Base-by-base conservation (phyloP, 2,888 invertebrate genomes). In the Callinectes sapidus region DNA sequence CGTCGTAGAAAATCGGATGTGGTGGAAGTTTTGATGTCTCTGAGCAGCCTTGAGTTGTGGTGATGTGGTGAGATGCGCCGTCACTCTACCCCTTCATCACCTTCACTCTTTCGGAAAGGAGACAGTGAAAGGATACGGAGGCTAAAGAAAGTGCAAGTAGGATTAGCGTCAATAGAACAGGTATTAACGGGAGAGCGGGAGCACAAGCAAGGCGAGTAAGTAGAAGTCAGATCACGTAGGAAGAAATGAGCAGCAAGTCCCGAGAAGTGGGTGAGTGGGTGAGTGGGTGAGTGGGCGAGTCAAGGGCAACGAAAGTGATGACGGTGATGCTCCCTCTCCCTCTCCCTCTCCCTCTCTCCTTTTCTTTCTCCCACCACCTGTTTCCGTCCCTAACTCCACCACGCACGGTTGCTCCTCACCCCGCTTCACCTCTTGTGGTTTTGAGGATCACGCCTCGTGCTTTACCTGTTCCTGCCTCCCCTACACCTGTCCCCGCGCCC, bases 401-500 rank as follows among this genome's bases (percentile, higher is more conserved):
- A 61, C 71, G 71, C 71, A 71, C 28, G 71, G 71, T 28, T 28
- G 71, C 71, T n/a, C 71, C n/a, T 28, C 71, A 28, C n/a, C 71
- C 71, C 71, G 71, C 71, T 28, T 71, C 71, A 71, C 71, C 71
- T 71, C 71, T 71, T 71, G 71, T 71, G 71, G 71, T 71, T 71
- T 71, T n/a, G 71, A 28, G n/a, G 71, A 71, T 71, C 71, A 71
- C 71, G 71, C 71, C 71, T 28, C 13, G 71, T 71, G 71, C 71
- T 13, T 71, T 71, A 71, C 71, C 71, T 71, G 71, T 71, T 71
- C 71, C 71, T n/a, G n/a, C n/a, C 71, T 71, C 71, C 71, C 71
- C 71, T 71, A 71, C 71, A 71, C 71, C 71, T 71, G 71, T 71
- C 28, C 61, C 71, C n/a, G 28, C n/a, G 71, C 71, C 71, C 28